Evolutionary conservation across 1,140 invertebrate genomes (phyloP).

Genomic region (Drosophila tropicalis): DNA sequence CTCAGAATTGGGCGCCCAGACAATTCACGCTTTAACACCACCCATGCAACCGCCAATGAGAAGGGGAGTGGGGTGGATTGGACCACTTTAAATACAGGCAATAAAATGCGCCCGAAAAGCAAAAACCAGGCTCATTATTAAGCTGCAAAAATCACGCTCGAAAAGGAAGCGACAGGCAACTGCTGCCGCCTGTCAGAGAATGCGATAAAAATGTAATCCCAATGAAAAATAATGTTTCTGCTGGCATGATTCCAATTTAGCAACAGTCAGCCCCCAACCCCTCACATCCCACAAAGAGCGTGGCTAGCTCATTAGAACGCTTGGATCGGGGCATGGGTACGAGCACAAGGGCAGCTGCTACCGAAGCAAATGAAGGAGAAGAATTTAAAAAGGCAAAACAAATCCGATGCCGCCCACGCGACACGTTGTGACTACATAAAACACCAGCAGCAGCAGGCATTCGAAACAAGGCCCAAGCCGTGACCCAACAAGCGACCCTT

Average conservation of each 20-base stretch:
- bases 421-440: conserved; percentile 74
- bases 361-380: conserved; percentile 79
- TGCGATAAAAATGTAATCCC: conserved; percentile 83
- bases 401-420: conserved; percentile 57
- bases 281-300: conserved; percentile 4
- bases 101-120: conserved; percentile 77
- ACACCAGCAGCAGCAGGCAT: conserved; percentile 59
- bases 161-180: conserved; percentile 62
- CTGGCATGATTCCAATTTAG: conserved; percentile 76
- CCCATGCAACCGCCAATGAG: too few species aligned
- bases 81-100: conserved; percentile 53
- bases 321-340: background rate
- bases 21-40: conserved; percentile 49
- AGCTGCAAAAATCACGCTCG: conserved; percentile 82
- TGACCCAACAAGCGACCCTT: conserved; percentile 25
- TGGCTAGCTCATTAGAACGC: conserved; percentile 64
- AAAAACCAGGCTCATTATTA: conserved; percentile 72
- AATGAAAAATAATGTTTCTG: conserved; percentile 80
- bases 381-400: conserved; percentile 83
- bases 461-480: conserved; percentile 39
- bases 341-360: conserved; percentile 26
- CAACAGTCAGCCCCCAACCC: conserved; percentile 46
- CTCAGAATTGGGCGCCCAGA: conserved; percentile 2
- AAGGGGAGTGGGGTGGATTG: background rate
- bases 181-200: conserved; percentile 76